A percentile compares a stretch with the other conserved stretches of the same genome.
phyloP scores from a whole-genome alignment of 2,797 vertebrate species.

The Masticophis lateralis region DNA sequence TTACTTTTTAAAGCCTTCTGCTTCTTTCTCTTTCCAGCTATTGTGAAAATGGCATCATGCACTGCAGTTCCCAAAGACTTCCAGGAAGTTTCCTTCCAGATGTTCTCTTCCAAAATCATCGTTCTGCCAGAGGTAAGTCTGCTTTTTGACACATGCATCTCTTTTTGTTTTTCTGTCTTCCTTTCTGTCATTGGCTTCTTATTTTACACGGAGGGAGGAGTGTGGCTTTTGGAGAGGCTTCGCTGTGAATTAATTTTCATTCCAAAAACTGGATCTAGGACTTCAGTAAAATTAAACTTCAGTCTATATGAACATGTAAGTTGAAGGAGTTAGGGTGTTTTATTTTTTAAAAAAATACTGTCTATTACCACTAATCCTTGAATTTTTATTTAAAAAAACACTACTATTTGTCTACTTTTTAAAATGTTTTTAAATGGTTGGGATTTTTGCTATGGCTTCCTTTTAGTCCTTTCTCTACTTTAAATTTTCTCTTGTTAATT shows the following conservation, averaged over 20 bases:
- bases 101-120: slow-evolving; percentile 73
- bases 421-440: not conserved
- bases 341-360: not conserved
- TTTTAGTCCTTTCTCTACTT: not conserved
- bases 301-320: not conserved
- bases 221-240: rapidly evolving
- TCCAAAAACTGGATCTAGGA: not conserved
- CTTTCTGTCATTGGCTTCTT: not conserved
- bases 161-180: not conserved
- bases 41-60: slow-evolving; percentile 92
- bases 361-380: not conserved
- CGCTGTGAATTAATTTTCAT: not conserved
- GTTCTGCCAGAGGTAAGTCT: slow-evolving; percentile 83
- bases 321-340: not conserved
- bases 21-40: slow-evolving; percentile 73
- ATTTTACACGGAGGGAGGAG: not conserved
- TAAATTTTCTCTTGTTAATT: not conserved
- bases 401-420: not conserved
- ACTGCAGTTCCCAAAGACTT: slow-evolving; percentile 77
- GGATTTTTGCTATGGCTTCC: not conserved
- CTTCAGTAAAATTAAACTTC: not conserved
- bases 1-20: slow-evolving; percentile 24
- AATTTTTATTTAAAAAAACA: not conserved
- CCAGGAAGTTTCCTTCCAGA: slow-evolving; percentile 75
- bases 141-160: not conserved